phyloP scores from a whole-genome alignment of 23 tunicate species.

The Botrylloides violaceus region DNA sequence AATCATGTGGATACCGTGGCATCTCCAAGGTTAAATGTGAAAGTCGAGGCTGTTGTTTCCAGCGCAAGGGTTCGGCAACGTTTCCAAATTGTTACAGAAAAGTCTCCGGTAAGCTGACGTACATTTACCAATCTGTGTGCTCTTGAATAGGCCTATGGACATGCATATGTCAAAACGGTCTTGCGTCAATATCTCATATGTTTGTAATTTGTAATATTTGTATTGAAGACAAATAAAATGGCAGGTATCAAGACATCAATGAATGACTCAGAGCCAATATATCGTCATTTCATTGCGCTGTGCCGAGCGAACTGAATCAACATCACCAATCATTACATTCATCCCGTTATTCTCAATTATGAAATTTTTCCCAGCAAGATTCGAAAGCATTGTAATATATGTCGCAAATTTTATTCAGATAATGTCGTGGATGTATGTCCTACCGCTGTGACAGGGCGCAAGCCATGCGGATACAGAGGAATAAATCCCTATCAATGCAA shows the following conservation, averaged over 20 bases:
- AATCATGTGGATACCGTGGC: constrained; percentile 4
- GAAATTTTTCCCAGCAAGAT: neutral
- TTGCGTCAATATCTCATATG: too few species aligned
- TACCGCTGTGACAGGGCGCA: neutral
- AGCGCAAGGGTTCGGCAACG: neutral
- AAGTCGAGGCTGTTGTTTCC: constrained; percentile 2
- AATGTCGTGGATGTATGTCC: constrained; percentile 1
- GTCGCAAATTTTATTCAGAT: neutral
- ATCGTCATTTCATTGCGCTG: too few species aligned
- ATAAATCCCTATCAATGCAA: constrained; percentile 1
- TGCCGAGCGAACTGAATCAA: neutral
- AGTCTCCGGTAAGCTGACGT: neutral
- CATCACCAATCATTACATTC: neutral
- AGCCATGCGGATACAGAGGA: constrained; percentile 13
- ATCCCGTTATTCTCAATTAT: neutral
- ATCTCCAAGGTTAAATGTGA: constrained; percentile 1
- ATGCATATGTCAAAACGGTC: too few species aligned
- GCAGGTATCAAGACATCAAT: too few species aligned
- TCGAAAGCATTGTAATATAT: neutral
- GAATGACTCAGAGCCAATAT: too few species aligned
- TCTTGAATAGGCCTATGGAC: too few species aligned
- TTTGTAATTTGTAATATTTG: too few species aligned
- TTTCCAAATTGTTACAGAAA: constrained; percentile 5
- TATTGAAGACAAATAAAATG: too few species aligned
- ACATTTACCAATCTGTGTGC: too few species aligned